These are phyloP conservation scores for Nicator chloris DNA, from an alignment of 2,113 vertebrate genomes.

Conservation along the genomic window DNA sequence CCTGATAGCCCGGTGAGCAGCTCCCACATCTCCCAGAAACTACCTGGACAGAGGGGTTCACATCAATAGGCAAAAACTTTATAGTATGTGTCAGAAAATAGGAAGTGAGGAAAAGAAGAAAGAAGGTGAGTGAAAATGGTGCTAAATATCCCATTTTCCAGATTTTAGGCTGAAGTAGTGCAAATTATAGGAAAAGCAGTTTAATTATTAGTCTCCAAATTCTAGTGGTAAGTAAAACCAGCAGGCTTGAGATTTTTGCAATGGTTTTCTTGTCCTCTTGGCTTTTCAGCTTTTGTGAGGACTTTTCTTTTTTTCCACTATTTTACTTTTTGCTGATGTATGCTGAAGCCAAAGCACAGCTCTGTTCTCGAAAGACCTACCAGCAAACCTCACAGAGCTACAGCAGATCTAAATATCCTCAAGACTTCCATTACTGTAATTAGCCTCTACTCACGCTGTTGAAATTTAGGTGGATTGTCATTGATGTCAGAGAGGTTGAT, in stretches of 20 bases:
- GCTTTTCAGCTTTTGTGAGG: background rate
- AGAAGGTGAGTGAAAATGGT: background rate
- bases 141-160: background rate
- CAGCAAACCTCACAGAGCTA: background rate
- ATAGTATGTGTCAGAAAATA: background rate
- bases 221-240: background rate
- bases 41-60: background rate
- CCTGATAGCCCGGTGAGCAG: background rate
- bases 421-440: background rate
- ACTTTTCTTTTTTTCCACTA: background rate
- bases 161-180: background rate
- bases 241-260: background rate
- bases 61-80: background rate
- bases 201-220: background rate
- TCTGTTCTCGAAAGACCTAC: background rate
- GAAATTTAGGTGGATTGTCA: constrained; percentile 92
- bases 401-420: background rate
- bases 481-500: constrained; percentile 90
- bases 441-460: constrained; percentile 81
- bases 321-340: background rate
- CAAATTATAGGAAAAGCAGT: background rate
- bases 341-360: background rate
- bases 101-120: background rate
- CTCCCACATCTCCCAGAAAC: background rate
- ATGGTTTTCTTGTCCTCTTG: background rate